Percentiles rank a stretch among this genome's conserved stretches.
Evolutionary conservation across 2,797 vertebrate genomes (phyloP).

Genomic region (Champsocephalus gunnari): DNA sequence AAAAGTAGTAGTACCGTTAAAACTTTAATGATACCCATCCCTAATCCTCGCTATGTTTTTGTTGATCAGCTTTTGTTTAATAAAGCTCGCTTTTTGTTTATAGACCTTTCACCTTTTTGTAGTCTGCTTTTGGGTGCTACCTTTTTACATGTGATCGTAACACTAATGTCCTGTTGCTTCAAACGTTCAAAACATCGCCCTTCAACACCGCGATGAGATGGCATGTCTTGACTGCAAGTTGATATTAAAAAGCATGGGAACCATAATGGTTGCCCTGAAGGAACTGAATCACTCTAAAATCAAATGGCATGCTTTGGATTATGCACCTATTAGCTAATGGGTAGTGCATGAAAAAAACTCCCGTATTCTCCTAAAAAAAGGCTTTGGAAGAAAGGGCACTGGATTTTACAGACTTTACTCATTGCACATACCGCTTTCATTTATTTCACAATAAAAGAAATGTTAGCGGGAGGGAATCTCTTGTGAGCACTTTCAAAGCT

Average conservation of each 20-base stretch:
- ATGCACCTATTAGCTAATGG: conserved; percentile 18
- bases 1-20: too few species aligned
- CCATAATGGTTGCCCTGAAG: neutral
- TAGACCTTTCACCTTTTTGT: too few species aligned
- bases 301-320: conserved; percentile 4
- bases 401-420: conserved; percentile 24
- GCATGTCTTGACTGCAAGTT: neutral
- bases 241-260: conserved; percentile 15
- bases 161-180: neutral
- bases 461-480: conserved; percentile 6
- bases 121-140: too few species aligned
- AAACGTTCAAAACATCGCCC: neutral
- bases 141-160: too few species aligned
- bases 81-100: too few species aligned
- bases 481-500: conserved; percentile 25
- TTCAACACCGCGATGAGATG: neutral
- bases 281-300: conserved; percentile 19
- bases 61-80: too few species aligned
- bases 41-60: too few species aligned
- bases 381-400: conserved; percentile 30
- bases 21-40: too few species aligned
- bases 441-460: conserved; percentile 28
- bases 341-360: conserved; percentile 13
- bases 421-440: conserved; percentile 21
- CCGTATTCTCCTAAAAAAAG: conserved; percentile 2